Base-by-base conservation (phyloP, 2,797 vertebrate genomes). In the Adrianichthys oophorus region DNA sequence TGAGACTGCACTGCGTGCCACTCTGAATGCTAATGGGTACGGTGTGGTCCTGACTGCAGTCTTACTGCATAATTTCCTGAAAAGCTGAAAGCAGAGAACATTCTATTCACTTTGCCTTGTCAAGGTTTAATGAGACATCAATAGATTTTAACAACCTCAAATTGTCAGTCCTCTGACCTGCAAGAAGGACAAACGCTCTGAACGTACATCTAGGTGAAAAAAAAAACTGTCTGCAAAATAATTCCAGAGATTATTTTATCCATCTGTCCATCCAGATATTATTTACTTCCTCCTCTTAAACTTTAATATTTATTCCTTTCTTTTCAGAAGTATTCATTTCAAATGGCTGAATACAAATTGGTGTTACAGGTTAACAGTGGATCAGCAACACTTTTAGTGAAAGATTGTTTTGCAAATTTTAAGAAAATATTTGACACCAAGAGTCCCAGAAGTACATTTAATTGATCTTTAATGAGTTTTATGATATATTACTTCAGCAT, bases 1-100 rank as follows among this genome's bases (percentile, higher is more conserved):
- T 78, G 83, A 82, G 85, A 52, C 65, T 32, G 68, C 63, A 15
- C 56, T 13, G n/a, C 18, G 37, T 5, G 47, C 52, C 46, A 10
- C 62, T 0, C 67, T 29, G 82, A 83, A 83, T 84, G 70, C 78
- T 79, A 76, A 87, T 80, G n/a, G 2, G 42, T 50, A 21, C 24
- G 4, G 37, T 42, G 32, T 26, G 58, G 52, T 48, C 52, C 54
- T 45, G 42, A 29, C 41, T 17, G 13, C 54, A 48, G 59, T 45
- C 41, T 56, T 10, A 23, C 37, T 15, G 7, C 15, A 15, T 52
- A 43, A 62, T 7, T 50, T 0, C 3, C 23, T 5, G 52, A 54
- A 45, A 60, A 40, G 56, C 52, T 68, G 29, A 15, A 15, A 21
- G 37, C 29, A 44, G 59, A 54, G 53, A 52, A 18, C 26, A n/a